phyloP scores from a whole-genome alignment of 2,888 invertebrate genomes.

The Apamea sordens region DNA sequence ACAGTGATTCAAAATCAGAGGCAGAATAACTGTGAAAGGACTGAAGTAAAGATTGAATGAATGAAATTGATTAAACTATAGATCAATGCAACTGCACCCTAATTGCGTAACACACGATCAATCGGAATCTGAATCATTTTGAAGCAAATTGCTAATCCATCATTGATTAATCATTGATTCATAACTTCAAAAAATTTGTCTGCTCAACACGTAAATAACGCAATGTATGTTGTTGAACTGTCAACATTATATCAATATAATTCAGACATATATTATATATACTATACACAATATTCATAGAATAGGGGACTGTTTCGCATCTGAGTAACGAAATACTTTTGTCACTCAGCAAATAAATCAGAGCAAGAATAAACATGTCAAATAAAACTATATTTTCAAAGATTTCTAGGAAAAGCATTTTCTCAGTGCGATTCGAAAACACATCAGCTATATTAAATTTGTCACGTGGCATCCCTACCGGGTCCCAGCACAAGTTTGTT shows the following conservation, averaged over 20 bases:
- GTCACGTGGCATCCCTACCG: constrained; percentile 38
- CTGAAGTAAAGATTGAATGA: not conserved
- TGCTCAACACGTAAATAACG: too few relatives aligned
- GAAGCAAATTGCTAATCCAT: too few relatives aligned
- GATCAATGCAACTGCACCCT: too few relatives aligned
- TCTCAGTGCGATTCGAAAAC: not conserved
- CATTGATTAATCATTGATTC: too few relatives aligned
- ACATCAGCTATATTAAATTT: constrained; percentile 34
- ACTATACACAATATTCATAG: not conserved
- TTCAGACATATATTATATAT: too few relatives aligned
- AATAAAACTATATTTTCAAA: not conserved
- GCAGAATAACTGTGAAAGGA: not conserved
- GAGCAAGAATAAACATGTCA: not conserved
- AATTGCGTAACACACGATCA: too few relatives aligned
- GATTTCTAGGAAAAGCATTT: not conserved
- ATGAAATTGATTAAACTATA: not conserved
- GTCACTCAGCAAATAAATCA: not conserved
- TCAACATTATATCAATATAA: too few relatives aligned
- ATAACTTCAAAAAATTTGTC: too few relatives aligned
- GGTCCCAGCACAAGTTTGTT: constrained; percentile 67
- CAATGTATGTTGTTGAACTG: too few relatives aligned
- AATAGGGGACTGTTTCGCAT: not conserved
- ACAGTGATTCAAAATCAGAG: too few relatives aligned
- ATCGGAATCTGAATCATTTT: too few relatives aligned
- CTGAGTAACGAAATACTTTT: not conserved